Conservation (phyloP, 2,797 vertebrate species). For the Sarcoramphus papa region DNA sequence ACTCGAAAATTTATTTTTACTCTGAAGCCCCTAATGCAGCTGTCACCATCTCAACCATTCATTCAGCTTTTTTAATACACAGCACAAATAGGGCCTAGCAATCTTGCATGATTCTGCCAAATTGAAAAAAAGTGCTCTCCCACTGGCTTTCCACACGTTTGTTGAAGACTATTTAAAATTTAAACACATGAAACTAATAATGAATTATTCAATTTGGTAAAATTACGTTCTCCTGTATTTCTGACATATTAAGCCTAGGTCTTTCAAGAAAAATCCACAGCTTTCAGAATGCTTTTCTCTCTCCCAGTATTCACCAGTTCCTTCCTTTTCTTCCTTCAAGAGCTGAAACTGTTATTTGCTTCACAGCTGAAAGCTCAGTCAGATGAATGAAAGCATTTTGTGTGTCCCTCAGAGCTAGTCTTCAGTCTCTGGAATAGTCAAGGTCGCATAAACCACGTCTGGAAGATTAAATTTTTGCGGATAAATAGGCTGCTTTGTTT, state of each 20-base stretch:
- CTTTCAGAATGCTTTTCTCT: not conserved
- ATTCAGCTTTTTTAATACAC: fast-evolving
- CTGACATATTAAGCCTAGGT: not conserved
- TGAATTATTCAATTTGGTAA: not conserved
- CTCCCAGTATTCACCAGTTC: not conserved
- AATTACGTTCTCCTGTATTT: not conserved
- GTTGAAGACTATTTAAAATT: too few relatives aligned
- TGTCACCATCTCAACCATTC: not conserved
- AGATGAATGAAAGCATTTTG: not conserved
- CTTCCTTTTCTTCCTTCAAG: not conserved
- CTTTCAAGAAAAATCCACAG: not conserved
- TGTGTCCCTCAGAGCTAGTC: not conserved
- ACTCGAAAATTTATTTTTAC: not conserved
- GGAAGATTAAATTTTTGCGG: not conserved
- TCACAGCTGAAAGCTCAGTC: not conserved
- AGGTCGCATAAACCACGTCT: fast-evolving
- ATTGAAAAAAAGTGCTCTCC: not conserved
- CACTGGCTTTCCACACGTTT: fast-evolving
- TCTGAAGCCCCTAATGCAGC: not conserved
- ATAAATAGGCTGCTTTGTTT: not conserved
- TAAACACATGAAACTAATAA: not conserved
- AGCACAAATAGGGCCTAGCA: not conserved
- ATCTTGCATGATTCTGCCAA: not conserved
- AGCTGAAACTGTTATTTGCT: not conserved
- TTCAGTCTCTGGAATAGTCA: not conserved